Conservation (phyloP, 2,113 vertebrate genomes). For the Entelurus aequoreus region DNA sequence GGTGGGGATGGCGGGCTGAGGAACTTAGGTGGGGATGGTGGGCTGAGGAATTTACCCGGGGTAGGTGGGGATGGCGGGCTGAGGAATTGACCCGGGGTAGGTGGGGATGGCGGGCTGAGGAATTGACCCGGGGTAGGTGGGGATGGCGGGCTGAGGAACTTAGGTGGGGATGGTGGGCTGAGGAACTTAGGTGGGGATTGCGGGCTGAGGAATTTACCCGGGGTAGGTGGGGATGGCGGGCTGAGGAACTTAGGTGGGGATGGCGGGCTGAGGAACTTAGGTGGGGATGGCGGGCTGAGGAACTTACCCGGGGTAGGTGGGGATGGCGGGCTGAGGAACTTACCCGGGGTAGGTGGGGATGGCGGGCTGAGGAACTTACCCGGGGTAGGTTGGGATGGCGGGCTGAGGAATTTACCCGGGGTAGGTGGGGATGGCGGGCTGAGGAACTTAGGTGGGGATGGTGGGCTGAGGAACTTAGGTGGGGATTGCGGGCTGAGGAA, state of each 20-base stretch:
- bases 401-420: conserved; percentile 86
- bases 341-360: conserved; percentile 86
- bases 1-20: conserved; percentile 88
- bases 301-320: conserved; percentile 81
- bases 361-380: conserved; percentile 82
- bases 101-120: conserved; percentile 90
- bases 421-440: conserved; percentile 89
- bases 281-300: conserved; percentile 90
- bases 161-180: conserved; percentile 91
- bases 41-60: too few species aligned
- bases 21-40: too few species aligned
- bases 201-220: conserved; percentile 79
- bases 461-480: conserved; percentile 90
- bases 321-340: conserved; percentile 91
- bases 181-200: conserved; percentile 91
- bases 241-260: too few species aligned
- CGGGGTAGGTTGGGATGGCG: conserved; percentile 88
- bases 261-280: too few species aligned
- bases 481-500: conserved; percentile 89
- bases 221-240: conserved; percentile 90
- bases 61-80: conserved; percentile 89
- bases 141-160: conserved; percentile 89
- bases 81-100: conserved; percentile 83
- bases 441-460: conserved; percentile 91
- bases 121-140: conserved; percentile 84